Evolutionary conservation across 1,140 invertebrate genomes (phyloP), one percentile per base, ranked within the genome.

Genomic region (Triops cancriformis): DNA sequence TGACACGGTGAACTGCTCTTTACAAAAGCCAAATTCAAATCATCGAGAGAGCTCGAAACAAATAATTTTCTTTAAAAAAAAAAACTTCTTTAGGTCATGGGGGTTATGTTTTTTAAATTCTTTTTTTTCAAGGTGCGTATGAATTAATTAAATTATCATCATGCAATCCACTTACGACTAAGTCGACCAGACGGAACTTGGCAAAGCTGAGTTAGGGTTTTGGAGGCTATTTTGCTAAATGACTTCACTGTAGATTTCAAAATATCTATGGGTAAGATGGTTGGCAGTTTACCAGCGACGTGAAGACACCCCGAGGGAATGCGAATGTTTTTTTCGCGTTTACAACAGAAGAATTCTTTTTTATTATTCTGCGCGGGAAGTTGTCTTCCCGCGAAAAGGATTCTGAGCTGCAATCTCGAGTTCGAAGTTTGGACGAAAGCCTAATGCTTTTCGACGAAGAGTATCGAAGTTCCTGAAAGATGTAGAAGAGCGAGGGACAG

Each of bases 351-450:
- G 14, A 64, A 6, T 0, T 1, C 6, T 64, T 23, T 9, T 23
- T 23, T 64, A n/a, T n/a, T 64, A 64, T 9, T n/a, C 6, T 64
- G 51, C 51, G 51, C 3, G 14, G 51, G 51, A n/a, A 37, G 31
- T 64, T 64, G 6, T 18, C 51, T 64, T 64, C 14, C 6, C 51
- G 23, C 7, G 51, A 64, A 64, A 18, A 18, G 10, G 14, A 6
- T 64, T 64, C 51, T 14, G 51, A 64, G 23, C 23, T n/a, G 51
- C 51, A 64, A 64, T n/a, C 51, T 64, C 14, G 10, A 64, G 51
- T 64, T 64, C 51, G 51, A 64, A 64, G 51, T 64, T 64, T 64
- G 51, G 51, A 64, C 51, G 5, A 23, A 64, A 64, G 51, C 51
- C 51, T 23, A 64, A 64, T 64, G 51, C n/a, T 64, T 64, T 64